Evolutionary conservation across 2,113 vertebrate genomes (phyloP).

Genomic region (Rhizomys pruinosus): DNA sequence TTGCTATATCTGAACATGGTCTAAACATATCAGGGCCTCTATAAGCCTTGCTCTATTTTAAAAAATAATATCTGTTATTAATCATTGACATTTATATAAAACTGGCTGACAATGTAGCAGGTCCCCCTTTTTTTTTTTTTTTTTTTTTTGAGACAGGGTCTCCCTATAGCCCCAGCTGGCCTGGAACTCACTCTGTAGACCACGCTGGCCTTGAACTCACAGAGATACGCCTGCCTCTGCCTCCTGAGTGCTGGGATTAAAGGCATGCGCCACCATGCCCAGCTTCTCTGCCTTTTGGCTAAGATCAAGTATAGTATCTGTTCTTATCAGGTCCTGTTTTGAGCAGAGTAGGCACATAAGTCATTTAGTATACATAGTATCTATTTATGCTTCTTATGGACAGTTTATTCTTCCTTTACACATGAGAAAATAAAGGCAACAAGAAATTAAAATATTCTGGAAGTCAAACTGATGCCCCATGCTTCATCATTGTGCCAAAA

Average conservation of each 20-base stretch:
- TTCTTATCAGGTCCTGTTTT: neutral
- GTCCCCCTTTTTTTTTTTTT: too few relatives aligned
- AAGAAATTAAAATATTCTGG: constrained; percentile 4
- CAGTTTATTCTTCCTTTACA: neutral
- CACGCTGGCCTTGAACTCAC: too few relatives aligned
- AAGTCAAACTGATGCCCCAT: neutral
- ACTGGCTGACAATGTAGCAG: neutral
- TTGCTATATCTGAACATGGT: neutral
- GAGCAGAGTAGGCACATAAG: neutral
- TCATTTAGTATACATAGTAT: neutral
- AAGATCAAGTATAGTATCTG: too few relatives aligned
- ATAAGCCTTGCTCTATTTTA: neutral
- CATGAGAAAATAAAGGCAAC: neutral
- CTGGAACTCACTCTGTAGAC: too few relatives aligned
- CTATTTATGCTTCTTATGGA: too few relatives aligned
- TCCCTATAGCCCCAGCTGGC: too few relatives aligned
- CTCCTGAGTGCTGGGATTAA: too few relatives aligned
- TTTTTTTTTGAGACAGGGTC: too few relatives aligned
- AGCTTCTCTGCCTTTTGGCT: too few relatives aligned
- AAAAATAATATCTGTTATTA: neutral
- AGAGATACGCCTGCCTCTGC: too few relatives aligned
- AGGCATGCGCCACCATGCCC: too few relatives aligned
- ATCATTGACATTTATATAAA: neutral
- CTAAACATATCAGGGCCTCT: neutral
- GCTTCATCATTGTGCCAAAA: neutral